Base-by-base conservation (phyloP, 2,113 vertebrate genomes). In the Tautogolabrus adspersus region DNA sequence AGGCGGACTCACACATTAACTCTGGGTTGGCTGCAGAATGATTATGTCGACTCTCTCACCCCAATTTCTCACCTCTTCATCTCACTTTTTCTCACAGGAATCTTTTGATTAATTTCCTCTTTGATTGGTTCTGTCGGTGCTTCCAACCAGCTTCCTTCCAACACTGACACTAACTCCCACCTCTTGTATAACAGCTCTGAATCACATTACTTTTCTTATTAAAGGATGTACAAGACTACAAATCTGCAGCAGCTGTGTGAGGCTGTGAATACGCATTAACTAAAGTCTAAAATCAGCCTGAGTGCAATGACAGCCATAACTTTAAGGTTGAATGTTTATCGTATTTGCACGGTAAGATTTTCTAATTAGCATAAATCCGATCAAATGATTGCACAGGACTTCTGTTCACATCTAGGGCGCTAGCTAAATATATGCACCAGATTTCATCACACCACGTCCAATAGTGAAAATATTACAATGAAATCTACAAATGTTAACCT, bases 1-100 rank as follows among this genome's bases (percentile, higher is more conserved):
- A 68, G 78, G 73, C 44, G 40, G 62, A 66, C 72, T 62, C 38
- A 5, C 1, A 6, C 51, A 10, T 12, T 72, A 63, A 72, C 73
- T 68, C 30, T 12, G 44, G 46, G 49, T 47, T 21, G 47, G 47
- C 51, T 0, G 71, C 38, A 57, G 38, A 56, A 19, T 19, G 6
- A 38, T 55, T 18, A 18, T 21, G 44, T 49, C 30, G 12, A 6
- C 26, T 58, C 19, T 12, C 18, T 18, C 0, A 22, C 30, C 30
- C 30, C 30, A 34, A 34, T 59, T 59, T 23, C 30, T 26, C 72
- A 16, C 54, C 5, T 1, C 54, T 42, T 49, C 69, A 38, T 38
- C 16, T 56, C 61, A 19, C 18, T 3, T 0, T 22, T 49, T 21
- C 64, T 74, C 77, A 21, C 70, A 5, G 77, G 56, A 40, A 30